A percentile compares a stretch with the other conserved stretches of the same genome.
Evolutionary conservation across 2,797 vertebrate genomes (phyloP).

Genomic region (Anguilla megastoma): DNA sequence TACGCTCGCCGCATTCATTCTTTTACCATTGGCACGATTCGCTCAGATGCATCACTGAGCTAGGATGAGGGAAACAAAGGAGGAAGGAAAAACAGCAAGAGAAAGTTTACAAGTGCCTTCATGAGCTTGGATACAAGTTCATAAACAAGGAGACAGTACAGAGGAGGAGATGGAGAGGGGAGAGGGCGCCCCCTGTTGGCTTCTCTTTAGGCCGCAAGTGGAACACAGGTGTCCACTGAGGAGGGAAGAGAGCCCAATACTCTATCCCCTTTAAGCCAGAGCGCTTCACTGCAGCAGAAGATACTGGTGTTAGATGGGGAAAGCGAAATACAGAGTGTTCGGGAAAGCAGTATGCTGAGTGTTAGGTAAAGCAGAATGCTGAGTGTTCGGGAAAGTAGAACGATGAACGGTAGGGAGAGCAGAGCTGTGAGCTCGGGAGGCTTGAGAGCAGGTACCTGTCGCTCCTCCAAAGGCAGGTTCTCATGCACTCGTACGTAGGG

Average conservation of each 20-base stretch:
- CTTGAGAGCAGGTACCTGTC: constrained; percentile 72
- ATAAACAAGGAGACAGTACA: not conserved
- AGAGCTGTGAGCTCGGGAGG: not conserved
- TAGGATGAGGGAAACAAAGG: not conserved
- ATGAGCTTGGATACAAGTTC: too few relatives aligned
- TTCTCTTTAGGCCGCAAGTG: constrained; percentile 48
- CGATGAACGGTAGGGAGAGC: not conserved
- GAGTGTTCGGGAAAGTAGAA: constrained; percentile 17
- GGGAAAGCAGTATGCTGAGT: constrained; percentile 38
- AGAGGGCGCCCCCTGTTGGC: constrained; percentile 22
- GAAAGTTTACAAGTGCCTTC: not conserved
- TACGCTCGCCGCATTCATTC: not conserved
- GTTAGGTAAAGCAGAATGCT: too few relatives aligned
- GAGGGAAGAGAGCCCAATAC: constrained; percentile 50
- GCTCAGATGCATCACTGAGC: constrained; percentile 9
- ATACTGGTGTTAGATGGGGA: constrained; percentile 52
- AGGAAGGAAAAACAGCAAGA: not conserved
- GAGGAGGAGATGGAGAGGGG: not conserved
- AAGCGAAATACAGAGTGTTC: constrained; percentile 43
- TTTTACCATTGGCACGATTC: not conserved
- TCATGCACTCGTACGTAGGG: constrained; percentile 92
- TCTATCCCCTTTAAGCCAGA: constrained; percentile 51
- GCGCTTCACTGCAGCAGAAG: constrained; percentile 44
- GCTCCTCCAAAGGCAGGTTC: constrained; percentile 82
- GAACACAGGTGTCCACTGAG: constrained; percentile 47